phyloP scores from a whole-genome alignment of 2,797 vertebrate species.

The Tenualosa thibaudeaui region DNA sequence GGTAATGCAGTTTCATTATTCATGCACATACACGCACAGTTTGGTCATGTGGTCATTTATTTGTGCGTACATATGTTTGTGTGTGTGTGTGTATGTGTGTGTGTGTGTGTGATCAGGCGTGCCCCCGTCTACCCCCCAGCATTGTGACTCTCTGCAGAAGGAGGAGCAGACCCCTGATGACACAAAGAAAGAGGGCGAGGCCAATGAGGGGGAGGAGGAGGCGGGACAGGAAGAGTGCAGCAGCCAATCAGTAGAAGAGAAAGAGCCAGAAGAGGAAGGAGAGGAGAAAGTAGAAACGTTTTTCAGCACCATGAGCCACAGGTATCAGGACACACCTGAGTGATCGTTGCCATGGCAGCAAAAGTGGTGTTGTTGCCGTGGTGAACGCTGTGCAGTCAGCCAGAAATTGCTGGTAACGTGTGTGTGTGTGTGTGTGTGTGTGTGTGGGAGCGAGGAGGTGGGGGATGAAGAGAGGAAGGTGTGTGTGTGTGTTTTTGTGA shows the following conservation, averaged over 20 bases:
- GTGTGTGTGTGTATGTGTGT: constrained; percentile 2
- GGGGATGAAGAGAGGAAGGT: too few relatives aligned
- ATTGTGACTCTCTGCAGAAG: background rate
- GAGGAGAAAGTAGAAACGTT: constrained; percentile 84
- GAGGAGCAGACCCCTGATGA: constrained; percentile 52
- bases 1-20: background rate
- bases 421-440: background rate
- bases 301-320: constrained; percentile 97
- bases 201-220: constrained; percentile 42
- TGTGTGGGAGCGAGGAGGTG: background rate
- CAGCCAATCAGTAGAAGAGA: constrained; percentile 49
- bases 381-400: too few relatives aligned
- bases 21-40: background rate
- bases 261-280: constrained; percentile 44
- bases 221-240: constrained; percentile 40
- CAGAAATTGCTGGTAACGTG: background rate
- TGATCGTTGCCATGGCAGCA: background rate
- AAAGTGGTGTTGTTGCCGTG: background rate
- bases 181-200: background rate
- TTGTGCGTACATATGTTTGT: background rate
- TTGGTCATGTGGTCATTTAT: background rate
- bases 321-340: constrained; percentile 74
- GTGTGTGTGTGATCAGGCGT: background rate
- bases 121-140: background rate
- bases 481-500: too few relatives aligned